Percentiles rank a stretch among this genome's conserved stretches.
These are phyloP conservation scores for Ibycter americanus DNA, from an alignment of 2,797 vertebrate species.

Conservation along the genomic window DNA sequence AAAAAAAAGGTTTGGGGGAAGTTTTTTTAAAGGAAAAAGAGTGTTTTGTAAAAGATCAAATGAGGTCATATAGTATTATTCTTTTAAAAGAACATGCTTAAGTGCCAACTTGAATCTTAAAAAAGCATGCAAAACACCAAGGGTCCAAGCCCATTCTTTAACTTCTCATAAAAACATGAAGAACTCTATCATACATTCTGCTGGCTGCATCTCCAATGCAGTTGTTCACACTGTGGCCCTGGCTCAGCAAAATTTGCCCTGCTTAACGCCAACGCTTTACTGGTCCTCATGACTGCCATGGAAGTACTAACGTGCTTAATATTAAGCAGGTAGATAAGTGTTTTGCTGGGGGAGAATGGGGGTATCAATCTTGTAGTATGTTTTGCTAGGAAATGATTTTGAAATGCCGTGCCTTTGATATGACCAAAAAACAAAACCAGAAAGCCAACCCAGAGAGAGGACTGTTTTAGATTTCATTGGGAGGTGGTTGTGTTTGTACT, in stretches of 20 bases:
- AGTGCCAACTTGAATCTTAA: constrained; percentile 70
- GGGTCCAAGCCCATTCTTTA: constrained; percentile 59
- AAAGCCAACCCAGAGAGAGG: background rate
- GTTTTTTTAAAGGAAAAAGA: constrained; percentile 37
- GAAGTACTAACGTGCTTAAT: background rate
- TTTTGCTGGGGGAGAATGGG: background rate
- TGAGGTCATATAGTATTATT: constrained; percentile 70
- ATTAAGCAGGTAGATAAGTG: background rate
- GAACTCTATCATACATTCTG: constrained; percentile 66
- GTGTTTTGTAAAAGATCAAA: constrained; percentile 71
- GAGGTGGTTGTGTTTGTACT: background rate
- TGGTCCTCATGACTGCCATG: background rate
- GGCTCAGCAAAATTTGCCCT: constrained; percentile 27
- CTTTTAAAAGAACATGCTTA: constrained; percentile 65
- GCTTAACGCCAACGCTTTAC: background rate
- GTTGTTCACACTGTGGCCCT: constrained; percentile 39
- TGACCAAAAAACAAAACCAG: background rate
- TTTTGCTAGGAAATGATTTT: constrained; percentile 13
- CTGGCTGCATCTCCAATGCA: constrained; percentile 61
- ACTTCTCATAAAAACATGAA: constrained; percentile 59
- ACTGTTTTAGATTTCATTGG: background rate
- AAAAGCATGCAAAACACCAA: constrained; percentile 64
- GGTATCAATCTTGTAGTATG: background rate
- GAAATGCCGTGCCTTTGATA: background rate
- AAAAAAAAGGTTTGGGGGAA: constrained; percentile 5